These are phyloP conservation scores for Propithecus coquereli DNA, from an alignment of 2,113 vertebrate species.

Conservation along the genomic window DNA sequence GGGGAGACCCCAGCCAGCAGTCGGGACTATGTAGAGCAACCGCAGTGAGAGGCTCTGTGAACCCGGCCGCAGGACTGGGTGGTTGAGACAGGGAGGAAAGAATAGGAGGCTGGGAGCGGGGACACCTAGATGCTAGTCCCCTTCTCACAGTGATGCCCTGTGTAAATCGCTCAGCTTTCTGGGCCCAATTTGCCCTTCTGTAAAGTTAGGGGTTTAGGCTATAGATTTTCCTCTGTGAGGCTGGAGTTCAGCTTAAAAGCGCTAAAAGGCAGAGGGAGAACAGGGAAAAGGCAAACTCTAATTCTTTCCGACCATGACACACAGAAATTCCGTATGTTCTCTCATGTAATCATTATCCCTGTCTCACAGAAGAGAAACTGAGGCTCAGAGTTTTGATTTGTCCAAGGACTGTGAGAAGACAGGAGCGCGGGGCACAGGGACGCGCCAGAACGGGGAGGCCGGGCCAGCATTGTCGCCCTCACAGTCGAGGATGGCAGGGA, in stretches of 20 bases:
- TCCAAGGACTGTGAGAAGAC: background rate
- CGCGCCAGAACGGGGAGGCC: background rate
- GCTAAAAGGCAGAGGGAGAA: background rate
- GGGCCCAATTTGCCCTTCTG: background rate
- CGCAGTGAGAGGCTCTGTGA: background rate
- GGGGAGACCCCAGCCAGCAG: too few species aligned
- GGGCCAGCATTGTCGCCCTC: fast-evolving
- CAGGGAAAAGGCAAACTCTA: background rate
- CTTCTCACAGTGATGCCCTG: background rate
- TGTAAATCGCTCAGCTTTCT: background rate
- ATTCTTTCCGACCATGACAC: background rate
- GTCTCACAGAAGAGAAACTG: background rate
- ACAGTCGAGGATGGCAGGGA: background rate
- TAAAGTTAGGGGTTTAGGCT: background rate
- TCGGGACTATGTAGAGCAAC: background rate
- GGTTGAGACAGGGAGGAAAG: background rate
- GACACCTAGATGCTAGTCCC: background rate
- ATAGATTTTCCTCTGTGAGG: background rate
- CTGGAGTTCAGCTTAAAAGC: background rate
- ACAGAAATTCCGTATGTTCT: background rate
- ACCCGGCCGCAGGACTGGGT: background rate
- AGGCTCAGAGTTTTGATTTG: background rate
- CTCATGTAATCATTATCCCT: background rate
- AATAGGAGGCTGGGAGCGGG: background rate
- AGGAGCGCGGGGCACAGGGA: background rate